These are phyloP conservation scores for Nothoprocta pentlandii DNA, from an alignment of 2,113 vertebrate genomes.

Conservation along the genomic window DNA sequence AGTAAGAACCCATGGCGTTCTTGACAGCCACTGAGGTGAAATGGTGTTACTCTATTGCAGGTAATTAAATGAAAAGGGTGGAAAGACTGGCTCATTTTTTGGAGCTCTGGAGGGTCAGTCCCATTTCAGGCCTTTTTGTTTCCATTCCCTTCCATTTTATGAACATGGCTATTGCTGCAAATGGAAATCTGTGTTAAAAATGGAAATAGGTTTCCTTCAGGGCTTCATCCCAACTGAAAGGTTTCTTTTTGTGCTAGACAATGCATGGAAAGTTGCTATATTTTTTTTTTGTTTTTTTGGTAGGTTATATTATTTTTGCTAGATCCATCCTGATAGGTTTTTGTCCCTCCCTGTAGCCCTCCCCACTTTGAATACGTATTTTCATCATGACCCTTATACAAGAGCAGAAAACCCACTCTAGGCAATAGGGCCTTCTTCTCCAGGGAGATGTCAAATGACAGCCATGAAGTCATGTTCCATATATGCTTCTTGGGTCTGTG, in stretches of 20 bases:
- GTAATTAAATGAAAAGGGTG: neutral
- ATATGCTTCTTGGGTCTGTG: neutral
- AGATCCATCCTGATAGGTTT: no score
- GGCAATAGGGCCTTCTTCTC: neutral
- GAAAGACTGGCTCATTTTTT: neutral
- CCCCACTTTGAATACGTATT: no score
- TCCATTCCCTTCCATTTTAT: neutral
- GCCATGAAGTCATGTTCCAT: neutral
- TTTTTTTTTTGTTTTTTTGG: no score
- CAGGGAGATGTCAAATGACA: neutral
- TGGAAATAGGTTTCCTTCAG: neutral
- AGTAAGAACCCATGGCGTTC: neutral
- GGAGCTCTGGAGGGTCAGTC: neutral
- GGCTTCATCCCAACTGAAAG: neutral
- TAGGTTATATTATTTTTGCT: no score
- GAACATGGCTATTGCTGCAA: neutral
- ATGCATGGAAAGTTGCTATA: neutral
- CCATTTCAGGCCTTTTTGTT: neutral
- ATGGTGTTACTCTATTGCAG: neutral
- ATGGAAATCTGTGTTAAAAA: neutral
- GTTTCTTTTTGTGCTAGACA: neutral
- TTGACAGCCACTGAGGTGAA: neutral
- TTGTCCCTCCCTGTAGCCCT: no score
- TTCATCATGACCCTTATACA: neutral
- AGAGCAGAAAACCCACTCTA: neutral